Conservation (phyloP, 2,797 vertebrate species). For the Poeciliopsis turneri region DNA sequence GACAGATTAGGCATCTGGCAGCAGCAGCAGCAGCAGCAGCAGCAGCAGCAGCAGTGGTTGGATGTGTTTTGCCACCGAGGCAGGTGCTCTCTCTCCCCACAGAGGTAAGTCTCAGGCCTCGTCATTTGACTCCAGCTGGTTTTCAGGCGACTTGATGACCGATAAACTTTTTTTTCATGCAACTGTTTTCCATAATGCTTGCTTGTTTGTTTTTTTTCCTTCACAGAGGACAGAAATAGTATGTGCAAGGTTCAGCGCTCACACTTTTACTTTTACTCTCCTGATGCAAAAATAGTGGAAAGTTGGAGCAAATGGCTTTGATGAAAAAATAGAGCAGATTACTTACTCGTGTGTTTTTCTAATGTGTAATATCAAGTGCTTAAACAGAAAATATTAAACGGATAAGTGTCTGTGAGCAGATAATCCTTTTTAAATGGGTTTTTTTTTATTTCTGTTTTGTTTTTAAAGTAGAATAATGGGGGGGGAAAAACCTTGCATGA, state of each 20-base stretch:
- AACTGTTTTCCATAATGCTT: background rate
- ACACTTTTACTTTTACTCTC: constrained; percentile 10
- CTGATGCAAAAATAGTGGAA: background rate
- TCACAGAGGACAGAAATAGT: constrained; percentile 25
- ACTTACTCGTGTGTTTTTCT: background rate
- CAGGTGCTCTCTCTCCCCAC: constrained; percentile 68
- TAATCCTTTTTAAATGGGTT: constrained; percentile 12
- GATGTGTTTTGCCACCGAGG: constrained; percentile 71
- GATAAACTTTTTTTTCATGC: constrained; percentile 10
- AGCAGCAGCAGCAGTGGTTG: constrained; percentile 66
- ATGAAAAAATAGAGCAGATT: background rate
- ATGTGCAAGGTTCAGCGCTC: constrained; percentile 32
- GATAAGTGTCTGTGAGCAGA: constrained; percentile 11
- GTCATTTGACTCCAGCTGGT: constrained; percentile 30
- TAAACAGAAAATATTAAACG: constrained; percentile 24
- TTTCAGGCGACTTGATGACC: constrained; percentile 4
- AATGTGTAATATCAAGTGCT: constrained; percentile 32
- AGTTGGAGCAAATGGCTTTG: background rate
- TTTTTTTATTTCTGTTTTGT: constrained; percentile 23
- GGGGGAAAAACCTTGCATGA: background rate
- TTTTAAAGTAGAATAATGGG: constrained; percentile 16
- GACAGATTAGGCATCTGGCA: constrained; percentile 78
- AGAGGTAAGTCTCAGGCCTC: constrained; percentile 75
- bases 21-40: constrained; percentile 58
- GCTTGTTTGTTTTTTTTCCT: background rate